These are phyloP conservation scores for Tragelaphus strepsiceros DNA, from an alignment of 2,113 vertebrate genomes.

Conservation along the genomic window DNA sequence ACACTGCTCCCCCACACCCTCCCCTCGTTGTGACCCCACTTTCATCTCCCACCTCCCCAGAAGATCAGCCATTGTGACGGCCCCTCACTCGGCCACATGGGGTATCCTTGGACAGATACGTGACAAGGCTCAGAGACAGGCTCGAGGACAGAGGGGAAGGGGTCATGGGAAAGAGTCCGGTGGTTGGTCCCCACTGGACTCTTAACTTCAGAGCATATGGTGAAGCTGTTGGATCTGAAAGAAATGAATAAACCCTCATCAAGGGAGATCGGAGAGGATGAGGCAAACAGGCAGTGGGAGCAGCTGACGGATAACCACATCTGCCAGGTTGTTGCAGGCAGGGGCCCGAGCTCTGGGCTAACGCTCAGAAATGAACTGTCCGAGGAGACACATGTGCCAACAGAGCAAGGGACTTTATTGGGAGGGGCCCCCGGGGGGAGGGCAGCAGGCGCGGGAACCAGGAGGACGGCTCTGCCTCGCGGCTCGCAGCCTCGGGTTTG, in stretches of 20 bases:
- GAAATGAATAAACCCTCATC: background rate
- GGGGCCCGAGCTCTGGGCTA: background rate
- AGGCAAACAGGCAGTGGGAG: background rate
- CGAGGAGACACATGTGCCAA: background rate
- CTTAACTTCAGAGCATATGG: background rate
- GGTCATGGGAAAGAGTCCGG: background rate
- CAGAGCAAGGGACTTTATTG: background rate
- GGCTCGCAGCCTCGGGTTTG: background rate
- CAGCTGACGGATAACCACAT: accelerated
- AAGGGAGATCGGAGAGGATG: background rate
- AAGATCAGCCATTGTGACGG: background rate
- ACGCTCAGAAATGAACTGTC: background rate
- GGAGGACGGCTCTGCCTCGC: background rate
- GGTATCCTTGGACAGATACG: background rate
- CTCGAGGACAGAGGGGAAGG: background rate
- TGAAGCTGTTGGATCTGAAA: background rate
- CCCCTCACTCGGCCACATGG: background rate
- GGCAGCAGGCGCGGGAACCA: background rate
- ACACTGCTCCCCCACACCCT: accelerated
- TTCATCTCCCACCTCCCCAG: background rate
- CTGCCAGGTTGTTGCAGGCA: background rate
- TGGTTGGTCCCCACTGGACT: background rate
- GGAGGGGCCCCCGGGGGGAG: background rate
- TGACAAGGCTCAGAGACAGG: background rate
- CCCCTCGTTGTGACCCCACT: background rate